These are phyloP conservation scores for Rhagium mordax DNA, from an alignment of 2,888 invertebrate species.

Conservation along the genomic window DNA sequence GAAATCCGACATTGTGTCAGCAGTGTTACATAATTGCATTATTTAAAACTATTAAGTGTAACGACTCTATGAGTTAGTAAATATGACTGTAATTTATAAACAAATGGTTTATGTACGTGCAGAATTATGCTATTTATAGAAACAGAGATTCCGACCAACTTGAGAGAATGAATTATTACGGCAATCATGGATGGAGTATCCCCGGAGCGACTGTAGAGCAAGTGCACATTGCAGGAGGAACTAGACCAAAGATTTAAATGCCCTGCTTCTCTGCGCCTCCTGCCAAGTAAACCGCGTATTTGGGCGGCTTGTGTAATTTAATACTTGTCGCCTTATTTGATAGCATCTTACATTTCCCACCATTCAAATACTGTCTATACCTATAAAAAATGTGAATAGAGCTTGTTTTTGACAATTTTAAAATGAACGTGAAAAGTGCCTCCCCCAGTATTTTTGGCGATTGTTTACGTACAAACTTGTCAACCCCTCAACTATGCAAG, in stretches of 20 bases:
- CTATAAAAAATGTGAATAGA: no score
- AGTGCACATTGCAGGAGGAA: constrained; percentile 25
- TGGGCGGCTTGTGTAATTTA: no score
- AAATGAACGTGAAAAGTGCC: no score
- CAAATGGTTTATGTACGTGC: constrained; percentile 34
- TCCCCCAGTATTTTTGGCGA: no score
- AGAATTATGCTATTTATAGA: constrained; percentile 35
- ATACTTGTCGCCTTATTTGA: no score
- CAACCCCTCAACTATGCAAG: no score
- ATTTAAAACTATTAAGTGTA: constrained; percentile 20
- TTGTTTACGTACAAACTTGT: no score
- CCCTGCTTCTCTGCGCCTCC: no score
- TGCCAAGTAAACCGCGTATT: no score
- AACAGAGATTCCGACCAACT: constrained; percentile 28
- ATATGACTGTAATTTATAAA: constrained; percentile 31
- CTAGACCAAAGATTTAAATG: neutral
- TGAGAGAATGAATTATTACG: constrained; percentile 31
- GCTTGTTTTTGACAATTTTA: no score
- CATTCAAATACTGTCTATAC: no score
- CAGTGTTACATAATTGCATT: constrained; percentile 25
- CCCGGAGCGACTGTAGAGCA: constrained; percentile 17
- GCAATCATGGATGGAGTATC: constrained; percentile 4
- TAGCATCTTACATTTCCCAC: no score
- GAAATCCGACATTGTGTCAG: constrained; percentile 17
- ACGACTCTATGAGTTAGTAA: constrained; percentile 20